phyloP scores from a whole-genome alignment of 2,888 invertebrate species.

The Philereme vetulata region DNA sequence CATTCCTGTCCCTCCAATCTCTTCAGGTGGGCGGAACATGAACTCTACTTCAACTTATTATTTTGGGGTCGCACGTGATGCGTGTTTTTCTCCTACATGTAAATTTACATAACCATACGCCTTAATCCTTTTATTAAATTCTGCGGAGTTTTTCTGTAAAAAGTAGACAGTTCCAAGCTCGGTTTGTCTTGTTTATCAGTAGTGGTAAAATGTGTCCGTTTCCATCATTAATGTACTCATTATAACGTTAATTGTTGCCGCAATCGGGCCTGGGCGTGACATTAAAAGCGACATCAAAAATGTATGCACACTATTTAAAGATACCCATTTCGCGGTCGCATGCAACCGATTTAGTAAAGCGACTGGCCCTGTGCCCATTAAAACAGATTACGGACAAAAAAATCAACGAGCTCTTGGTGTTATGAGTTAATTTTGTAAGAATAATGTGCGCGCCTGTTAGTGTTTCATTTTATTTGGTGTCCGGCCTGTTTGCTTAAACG shows the following conservation, averaged over 20 bases:
- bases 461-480: constrained; percentile 79
- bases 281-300: constrained; percentile 78
- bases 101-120: constrained; percentile 64
- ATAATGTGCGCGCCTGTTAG: constrained; percentile 76
- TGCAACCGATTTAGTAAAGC: constrained; percentile 76
- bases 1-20: constrained; percentile 79
- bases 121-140: constrained; percentile 77
- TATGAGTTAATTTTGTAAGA: constrained; percentile 84
- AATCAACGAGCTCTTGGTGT: constrained; percentile 77
- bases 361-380: constrained; percentile 81
- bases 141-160: constrained; percentile 49
- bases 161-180: constrained; percentile 37
- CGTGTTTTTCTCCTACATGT: constrained; percentile 72
- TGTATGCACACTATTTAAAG: constrained; percentile 79
- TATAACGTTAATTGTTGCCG: constrained; percentile 77
- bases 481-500: constrained; percentile 78
- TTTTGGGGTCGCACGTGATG: constrained; percentile 70
- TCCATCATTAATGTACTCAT: constrained; percentile 71
- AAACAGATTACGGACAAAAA: constrained; percentile 77
- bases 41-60: constrained; percentile 80
- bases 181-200: constrained; percentile 27
- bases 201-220: constrained; percentile 37
- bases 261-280: constrained; percentile 70
- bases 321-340: constrained; percentile 77
- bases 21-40: constrained; percentile 76